Conservation (phyloP, 1,140 invertebrate genomes). For the Nymphalis io region DNA sequence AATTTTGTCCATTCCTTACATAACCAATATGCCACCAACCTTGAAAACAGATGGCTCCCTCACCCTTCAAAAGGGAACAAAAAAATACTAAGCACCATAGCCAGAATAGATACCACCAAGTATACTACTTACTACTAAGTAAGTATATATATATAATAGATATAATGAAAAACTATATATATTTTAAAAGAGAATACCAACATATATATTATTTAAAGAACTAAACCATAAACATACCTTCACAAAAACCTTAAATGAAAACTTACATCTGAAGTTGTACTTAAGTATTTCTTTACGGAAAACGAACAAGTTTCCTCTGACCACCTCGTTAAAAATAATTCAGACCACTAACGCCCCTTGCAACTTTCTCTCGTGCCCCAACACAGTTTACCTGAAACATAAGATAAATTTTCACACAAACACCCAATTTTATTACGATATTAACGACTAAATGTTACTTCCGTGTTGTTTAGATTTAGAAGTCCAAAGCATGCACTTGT, state of each 20-base stretch:
- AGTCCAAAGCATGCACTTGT: neutral
- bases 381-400: constrained; percentile 15
- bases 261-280: neutral
- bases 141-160: too few species aligned
- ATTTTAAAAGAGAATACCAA: too few species aligned
- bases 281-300: constrained; percentile 1
- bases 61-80: too few species aligned
- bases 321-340: constrained; percentile 20
- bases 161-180: too few species aligned
- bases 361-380: constrained; percentile 18
- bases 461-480: neutral
- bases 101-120: too few species aligned
- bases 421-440: neutral
- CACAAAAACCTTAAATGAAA: constrained; percentile 7
- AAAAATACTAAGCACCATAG: too few species aligned
- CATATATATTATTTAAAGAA: too few species aligned
- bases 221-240: neutral
- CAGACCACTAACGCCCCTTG: constrained; percentile 16
- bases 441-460: neutral
- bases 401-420: neutral
- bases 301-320: constrained; percentile 10
- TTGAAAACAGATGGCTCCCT: too few species aligned
- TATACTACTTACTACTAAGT: too few species aligned
- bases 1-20: too few species aligned
- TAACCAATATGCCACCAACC: too few species aligned